Evolutionary conservation across 2,888 invertebrate genomes (phyloP).

Genomic region (Brachypalpus laphriformis): DNA sequence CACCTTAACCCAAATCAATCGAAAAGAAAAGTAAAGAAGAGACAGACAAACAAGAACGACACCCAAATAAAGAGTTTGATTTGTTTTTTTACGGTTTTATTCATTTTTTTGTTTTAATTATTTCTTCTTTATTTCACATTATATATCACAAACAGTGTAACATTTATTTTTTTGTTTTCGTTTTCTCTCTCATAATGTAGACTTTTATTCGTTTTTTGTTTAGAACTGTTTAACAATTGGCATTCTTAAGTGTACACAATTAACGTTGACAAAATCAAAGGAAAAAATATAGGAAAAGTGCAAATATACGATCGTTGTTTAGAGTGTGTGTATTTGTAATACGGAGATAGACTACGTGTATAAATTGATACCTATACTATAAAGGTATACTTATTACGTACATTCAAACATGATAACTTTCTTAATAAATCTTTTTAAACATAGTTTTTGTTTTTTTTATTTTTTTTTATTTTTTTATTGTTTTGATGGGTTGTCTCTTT

Average conservation of each 20-base stretch:
- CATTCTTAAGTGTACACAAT: constrained; percentile 41
- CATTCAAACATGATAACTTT: constrained; percentile 60
- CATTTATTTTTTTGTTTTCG: constrained; percentile 31
- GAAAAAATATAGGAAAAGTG: constrained; percentile 23
- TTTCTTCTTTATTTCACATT: constrained; percentile 46
- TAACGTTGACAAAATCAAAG: constrained; percentile 21
- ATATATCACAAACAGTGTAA: constrained; percentile 69
- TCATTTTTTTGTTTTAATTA: constrained; percentile 11
- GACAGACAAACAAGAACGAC: neutral
- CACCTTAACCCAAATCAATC: constrained; percentile 18
- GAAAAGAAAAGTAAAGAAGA: constrained; percentile 46
- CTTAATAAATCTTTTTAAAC: constrained; percentile 12
- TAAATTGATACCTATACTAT: constrained; percentile 18
- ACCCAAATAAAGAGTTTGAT: neutral
- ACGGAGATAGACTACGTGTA: constrained; percentile 22
- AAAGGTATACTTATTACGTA: constrained; percentile 51
- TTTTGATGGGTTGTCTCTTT: neutral
- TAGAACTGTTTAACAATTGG: constrained; percentile 44
- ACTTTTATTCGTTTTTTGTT: constrained; percentile 16
- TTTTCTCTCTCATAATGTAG: constrained; percentile 30
- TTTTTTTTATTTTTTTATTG: neutral
- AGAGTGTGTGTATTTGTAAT: constrained; percentile 36
- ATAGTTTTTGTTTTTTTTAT: constrained; percentile 2
- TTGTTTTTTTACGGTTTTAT: constrained; percentile 12
- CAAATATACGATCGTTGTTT: constrained; percentile 30